Base-by-base conservation (phyloP, 2,888 invertebrate species). In the Aleiodes leptofemur region DNA sequence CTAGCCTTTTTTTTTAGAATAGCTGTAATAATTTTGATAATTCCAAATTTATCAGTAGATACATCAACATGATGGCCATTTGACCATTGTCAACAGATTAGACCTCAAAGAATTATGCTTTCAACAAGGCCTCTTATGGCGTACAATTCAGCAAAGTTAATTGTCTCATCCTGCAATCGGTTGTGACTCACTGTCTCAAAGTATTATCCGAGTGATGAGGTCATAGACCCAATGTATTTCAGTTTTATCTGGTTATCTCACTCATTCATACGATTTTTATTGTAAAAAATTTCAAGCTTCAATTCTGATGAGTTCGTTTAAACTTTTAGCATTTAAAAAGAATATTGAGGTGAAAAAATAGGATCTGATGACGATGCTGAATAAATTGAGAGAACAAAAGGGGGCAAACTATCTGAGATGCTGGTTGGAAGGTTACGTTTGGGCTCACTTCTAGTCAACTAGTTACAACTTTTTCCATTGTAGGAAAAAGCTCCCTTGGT, bases 391-490 rank as follows among this genome's bases (percentile, higher is more conserved):
- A 66, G 55, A 16, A 56, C 69, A 66, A 51, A 64, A 23, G 23
- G 71, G 72, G 55, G 75, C 38, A 78, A 59, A 72, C 43, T 66
- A 56, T 50, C 29, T 48, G 16, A 55, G 64, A 64, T 31, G 38
- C 69, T 72, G 74, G 66, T 72, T 74, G 61, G 69, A 77, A 70
- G 76, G 74, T 76, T 74, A 79, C 77, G 77, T 80, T 83, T 81
- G 71, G 77, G 77, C 75, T 76, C 77, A 76, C 79, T 76, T 75
- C 73, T 73, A 56, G 72, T 72, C 79, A 84, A 82, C 82, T 84
- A 80, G 80, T 84, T 83, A 78, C 80, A 83, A 85, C 82, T 84
- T 84, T 84, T 83, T 84, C 82, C 83, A 83, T 83, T 81, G 79
- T 11, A 34, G 8, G 16, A 23, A 34, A 31, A 34, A 34, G 34